These are phyloP conservation scores for Cyprinus carpio DNA, from an alignment of 2,113 vertebrate genomes.

Conservation along the genomic window DNA sequence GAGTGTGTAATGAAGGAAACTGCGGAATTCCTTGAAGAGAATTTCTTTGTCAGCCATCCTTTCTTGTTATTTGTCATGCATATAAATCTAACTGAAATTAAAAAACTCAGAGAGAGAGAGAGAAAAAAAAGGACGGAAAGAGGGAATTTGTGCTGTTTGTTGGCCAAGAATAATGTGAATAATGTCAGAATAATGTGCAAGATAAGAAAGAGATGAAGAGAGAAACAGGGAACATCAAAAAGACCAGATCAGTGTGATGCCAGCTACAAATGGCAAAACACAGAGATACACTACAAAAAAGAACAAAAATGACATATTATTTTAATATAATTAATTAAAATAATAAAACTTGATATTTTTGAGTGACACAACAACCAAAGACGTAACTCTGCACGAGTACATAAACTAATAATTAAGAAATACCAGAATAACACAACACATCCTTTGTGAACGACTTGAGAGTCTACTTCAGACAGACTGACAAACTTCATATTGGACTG, in stretches of 20 bases:
- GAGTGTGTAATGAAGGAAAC: not conserved
- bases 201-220: not conserved
- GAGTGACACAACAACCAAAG: not conserved
- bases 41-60: not conserved
- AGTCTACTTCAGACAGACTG: not conserved
- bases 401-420: not conserved
- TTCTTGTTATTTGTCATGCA: not conserved
- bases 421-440: not conserved
- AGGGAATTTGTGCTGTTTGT: not conserved
- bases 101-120: not conserved
- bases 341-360: not conserved
- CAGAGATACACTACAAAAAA: conserved; percentile 6
- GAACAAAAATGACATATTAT: not conserved
- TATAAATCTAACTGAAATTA: not conserved
- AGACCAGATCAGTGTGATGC: conserved; percentile 25
- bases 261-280: not conserved
- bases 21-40: not conserved
- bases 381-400: not conserved
- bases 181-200: not conserved
- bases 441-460: not conserved
- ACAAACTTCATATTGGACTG: conserved; percentile 5
- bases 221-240: not conserved
- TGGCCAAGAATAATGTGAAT: not conserved
- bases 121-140: conserved; percentile 7
- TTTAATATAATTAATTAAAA: not conserved